Conservation (phyloP, 2,797 vertebrate genomes). For the Kryptopterus vitreolus region DNA sequence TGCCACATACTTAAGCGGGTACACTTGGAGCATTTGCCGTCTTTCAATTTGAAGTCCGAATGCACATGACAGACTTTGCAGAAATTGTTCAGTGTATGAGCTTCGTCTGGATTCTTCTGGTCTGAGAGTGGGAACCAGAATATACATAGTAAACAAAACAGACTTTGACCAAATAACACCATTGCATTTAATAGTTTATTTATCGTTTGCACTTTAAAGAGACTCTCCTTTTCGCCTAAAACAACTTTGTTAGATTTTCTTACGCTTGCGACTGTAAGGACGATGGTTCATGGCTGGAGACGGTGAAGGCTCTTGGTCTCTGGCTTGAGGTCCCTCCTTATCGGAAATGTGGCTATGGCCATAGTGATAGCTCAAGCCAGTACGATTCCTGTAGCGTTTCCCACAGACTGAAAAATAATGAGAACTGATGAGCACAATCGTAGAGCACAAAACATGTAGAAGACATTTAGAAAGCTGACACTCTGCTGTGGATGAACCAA, state of each 20-base stretch:
- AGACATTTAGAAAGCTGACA: background rate
- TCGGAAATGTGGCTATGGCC: constrained; percentile 92
- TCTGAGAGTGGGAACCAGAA: constrained; percentile 66
- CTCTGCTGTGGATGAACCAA: background rate
- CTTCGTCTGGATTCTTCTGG: constrained; percentile 88
- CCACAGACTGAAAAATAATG: constrained; percentile 81
- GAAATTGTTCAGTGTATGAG: constrained; percentile 92
- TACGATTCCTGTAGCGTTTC: constrained; percentile 96
- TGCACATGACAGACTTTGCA: constrained; percentile 93
- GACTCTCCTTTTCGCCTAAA: background rate
- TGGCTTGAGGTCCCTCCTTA: constrained; percentile 84
- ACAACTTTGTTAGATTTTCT: constrained; percentile 56
- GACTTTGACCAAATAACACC: background rate
- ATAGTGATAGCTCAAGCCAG: constrained; percentile 96
- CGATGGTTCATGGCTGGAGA: constrained; percentile 74
- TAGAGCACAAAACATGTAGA: constrained; percentile 11
- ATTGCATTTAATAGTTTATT: no score
- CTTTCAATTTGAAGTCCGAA: constrained; percentile 88
- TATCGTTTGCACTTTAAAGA: no score
- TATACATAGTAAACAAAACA: background rate
- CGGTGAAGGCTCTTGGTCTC: constrained; percentile 77
- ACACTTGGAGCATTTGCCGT: constrained; percentile 88
- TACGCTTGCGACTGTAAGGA: constrained; percentile 92
- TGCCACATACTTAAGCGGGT: constrained; percentile 85
- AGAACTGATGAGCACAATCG: constrained; percentile 30